Evolutionary conservation across 92 coral and sea anemone species (phyloP), one percentile per base, ranked within the genome.

Genomic region (Actinernus sp.): DNA sequence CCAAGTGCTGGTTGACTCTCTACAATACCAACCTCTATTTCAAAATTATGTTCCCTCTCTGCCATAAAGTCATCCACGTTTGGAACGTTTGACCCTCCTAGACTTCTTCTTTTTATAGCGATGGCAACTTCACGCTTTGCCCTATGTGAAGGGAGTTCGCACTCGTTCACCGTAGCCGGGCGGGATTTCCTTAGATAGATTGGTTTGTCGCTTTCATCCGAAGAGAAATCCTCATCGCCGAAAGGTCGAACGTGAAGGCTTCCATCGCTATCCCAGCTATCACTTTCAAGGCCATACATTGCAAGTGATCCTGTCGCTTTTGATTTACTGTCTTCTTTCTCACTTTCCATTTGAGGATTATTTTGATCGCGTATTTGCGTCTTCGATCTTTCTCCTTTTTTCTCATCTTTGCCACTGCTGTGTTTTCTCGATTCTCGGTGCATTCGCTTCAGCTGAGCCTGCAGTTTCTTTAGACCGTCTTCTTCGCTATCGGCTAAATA

Each of bases 401-500:
- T 6, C 26, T 34, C 37, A 7, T 26, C 37, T 52, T 67, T 67
- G 27, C 58, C 57, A 25, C 62, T 62, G 31, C 41, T 66, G 28
- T 55, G 44, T 22, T 72, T 47, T 29, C 78, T 68, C 11, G 60
- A 26, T 25, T 56, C 26, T 27, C 49, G 24, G 17, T 63, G 60
- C 4, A 55, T 41, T 58, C 45, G 67, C 53, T 57, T 60, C 38
- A 85, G 70, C 38, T 86, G 86, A 21, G 92, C 92, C 56, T 76
- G 85, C 59, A 85, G 68, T 47, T 64, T 58, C 13, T 49, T 40
- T 18, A 85, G 65, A 46, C 66, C 84, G 39, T 55, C 86, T 32
- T 77, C 90, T 50, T 88, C 97, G 22, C 79, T 76, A 61, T 90
- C 97, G 8, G 92, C 97, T 1, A 82, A 53, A 36, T 90, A 90